Percentiles rank a stretch among this genome's conserved stretches.
Conservation (phyloP, 2,888 invertebrate species). For the Drosophila nr. medialis region DNA sequence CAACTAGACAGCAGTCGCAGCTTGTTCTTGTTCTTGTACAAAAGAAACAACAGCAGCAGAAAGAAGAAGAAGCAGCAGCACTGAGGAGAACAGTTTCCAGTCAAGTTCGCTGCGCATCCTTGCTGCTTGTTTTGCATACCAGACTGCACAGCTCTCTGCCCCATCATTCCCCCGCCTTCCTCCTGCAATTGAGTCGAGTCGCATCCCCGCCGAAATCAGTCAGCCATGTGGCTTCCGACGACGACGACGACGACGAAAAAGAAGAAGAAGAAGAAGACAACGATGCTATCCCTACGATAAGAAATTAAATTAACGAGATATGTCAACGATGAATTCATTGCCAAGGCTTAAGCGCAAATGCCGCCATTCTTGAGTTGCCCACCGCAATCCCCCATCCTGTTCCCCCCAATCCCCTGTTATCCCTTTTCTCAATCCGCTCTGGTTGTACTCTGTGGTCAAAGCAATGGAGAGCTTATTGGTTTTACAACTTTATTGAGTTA, state of each 20-base stretch:
- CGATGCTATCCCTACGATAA: slow-evolving; percentile 84
- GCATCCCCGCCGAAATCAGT: slow-evolving; percentile 60
- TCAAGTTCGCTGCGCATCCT: slow-evolving; percentile 58
- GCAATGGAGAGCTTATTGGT: background rate
- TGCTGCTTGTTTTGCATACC: slow-evolving; percentile 80
- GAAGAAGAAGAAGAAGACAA: slow-evolving; percentile 48
- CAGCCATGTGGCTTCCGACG: slow-evolving; percentile 75
- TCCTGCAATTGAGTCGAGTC: slow-evolving; percentile 14
- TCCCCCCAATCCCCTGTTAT: background rate
- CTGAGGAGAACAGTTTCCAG: slow-evolving; percentile 22
- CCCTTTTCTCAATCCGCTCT: background rate
- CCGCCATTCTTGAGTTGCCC: slow-evolving; percentile 81
- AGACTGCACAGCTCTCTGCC: slow-evolving; percentile 45
- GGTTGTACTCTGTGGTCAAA: slow-evolving; percentile 6
- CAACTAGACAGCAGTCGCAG: slow-evolving; percentile 45
- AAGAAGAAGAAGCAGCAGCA: slow-evolving; percentile 18
- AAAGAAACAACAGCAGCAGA: slow-evolving; percentile 23
- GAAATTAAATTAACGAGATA: slow-evolving; percentile 85
- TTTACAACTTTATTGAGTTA: background rate
- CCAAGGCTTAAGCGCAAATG: slow-evolving; percentile 84
- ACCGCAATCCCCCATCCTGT: slow-evolving; percentile 13
- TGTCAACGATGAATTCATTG: slow-evolving; percentile 85
- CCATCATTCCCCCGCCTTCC: background rate
- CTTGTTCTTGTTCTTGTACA: slow-evolving; percentile 30
- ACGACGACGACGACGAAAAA: slow-evolving; percentile 26